Percentiles rank a stretch among this genome's conserved stretches.
Evolutionary conservation across 2,113 vertebrate genomes (phyloP).

Genomic region (Pteropus alecto): DNA sequence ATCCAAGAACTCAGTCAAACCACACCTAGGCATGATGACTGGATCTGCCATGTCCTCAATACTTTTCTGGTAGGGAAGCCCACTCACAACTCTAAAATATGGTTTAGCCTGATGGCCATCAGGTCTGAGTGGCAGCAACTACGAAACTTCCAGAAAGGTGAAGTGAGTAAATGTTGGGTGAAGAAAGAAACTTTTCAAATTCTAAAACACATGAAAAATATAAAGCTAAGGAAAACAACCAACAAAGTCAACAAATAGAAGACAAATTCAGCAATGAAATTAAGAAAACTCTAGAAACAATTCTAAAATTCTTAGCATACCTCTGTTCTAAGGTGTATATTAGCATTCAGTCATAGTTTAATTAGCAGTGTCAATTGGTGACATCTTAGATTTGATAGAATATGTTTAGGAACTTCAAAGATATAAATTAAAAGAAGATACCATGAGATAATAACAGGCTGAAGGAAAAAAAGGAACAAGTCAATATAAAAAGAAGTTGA

Average conservation of each 20-base stretch:
- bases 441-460: background rate
- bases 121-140: background rate
- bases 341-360: background rate
- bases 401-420: background rate
- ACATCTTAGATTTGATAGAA: background rate
- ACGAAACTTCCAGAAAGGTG: background rate
- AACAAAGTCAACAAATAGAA: background rate
- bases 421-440: background rate
- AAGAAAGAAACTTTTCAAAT: background rate
- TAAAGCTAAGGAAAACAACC: background rate
- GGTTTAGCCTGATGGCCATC: background rate
- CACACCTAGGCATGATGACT: background rate
- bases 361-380: background rate
- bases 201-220: background rate
- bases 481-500: background rate
- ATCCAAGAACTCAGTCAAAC: background rate
- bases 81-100: background rate
- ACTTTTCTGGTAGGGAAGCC: background rate
- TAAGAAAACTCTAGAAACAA: background rate
- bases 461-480: background rate
- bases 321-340: background rate
- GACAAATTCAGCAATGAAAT: background rate
- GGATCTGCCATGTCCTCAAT: background rate
- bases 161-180: background rate
- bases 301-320: background rate